These are phyloP conservation scores for Troides aeacus DNA, from an alignment of 2,888 invertebrate genomes.

Conservation along the genomic window DNA sequence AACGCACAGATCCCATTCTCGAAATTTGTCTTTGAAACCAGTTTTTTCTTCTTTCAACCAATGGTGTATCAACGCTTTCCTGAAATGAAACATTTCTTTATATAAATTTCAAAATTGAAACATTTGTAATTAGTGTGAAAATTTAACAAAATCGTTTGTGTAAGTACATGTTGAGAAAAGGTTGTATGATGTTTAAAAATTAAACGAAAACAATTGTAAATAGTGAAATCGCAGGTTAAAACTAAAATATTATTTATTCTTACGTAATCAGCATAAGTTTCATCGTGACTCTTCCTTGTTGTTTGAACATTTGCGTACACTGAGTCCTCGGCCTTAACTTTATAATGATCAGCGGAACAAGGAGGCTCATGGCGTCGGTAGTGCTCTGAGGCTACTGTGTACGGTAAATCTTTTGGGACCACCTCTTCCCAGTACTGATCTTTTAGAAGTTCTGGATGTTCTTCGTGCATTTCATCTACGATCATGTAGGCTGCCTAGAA, in stretches of 20 bases:
- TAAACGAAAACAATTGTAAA: no score
- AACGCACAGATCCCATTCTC: conserved; percentile 91
- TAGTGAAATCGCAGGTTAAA: no score
- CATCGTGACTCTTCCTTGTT: conserved; percentile 85
- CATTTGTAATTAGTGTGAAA: neutral
- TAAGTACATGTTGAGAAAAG: no score
- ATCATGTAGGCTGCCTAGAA: conserved; percentile 94
- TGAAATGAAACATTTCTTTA: conserved; percentile 53
- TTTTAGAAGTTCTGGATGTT: conserved; percentile 93
- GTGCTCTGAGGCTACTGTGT: conserved; percentile 93
- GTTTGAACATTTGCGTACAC: conserved; percentile 90
- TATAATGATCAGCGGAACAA: conserved; percentile 92
- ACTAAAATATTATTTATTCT: conserved; percentile 57
- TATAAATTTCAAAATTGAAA: conserved; percentile 1
- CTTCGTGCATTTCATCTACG: conserved; percentile 97
- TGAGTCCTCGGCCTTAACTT: conserved; percentile 89
- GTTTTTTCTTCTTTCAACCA: conserved; percentile 91
- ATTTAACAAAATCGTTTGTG: no score
- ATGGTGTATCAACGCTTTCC: conserved; percentile 94
- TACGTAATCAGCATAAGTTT: conserved; percentile 94
- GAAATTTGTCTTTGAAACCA: conserved; percentile 94
- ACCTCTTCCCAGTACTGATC: conserved; percentile 97
- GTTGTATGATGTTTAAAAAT: no score
- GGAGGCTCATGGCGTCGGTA: conserved; percentile 91
- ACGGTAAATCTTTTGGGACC: conserved; percentile 92